These are phyloP conservation scores for Tyto alba DNA, from an alignment of 2,113 vertebrate species.

Conservation along the genomic window DNA sequence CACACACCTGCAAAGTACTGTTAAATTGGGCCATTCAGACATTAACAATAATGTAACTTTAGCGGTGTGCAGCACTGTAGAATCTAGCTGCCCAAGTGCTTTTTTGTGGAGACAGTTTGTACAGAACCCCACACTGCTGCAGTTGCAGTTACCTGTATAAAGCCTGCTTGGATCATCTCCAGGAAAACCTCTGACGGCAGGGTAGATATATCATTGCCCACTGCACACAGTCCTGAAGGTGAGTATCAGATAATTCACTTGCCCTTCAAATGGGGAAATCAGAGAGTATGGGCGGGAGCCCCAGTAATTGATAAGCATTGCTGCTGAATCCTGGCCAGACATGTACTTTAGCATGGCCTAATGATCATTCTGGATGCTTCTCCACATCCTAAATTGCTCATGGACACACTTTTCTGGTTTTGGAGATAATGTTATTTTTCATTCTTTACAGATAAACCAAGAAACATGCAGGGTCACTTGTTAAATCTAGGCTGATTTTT, in stretches of 20 bases:
- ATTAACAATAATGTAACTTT: neutral
- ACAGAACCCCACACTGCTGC: neutral
- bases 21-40: neutral
- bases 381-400: neutral
- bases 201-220: neutral
- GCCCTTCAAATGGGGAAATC: neutral
- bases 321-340: neutral
- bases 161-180: neutral
- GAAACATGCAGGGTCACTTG: neutral
- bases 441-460: neutral
- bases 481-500: neutral
- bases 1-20: neutral
- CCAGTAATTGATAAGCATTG: neutral
- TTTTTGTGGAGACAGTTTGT: neutral
- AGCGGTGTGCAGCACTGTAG: neutral
- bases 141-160: neutral
- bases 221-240: neutral
- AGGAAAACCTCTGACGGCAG: neutral
- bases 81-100: neutral
- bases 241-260: neutral
- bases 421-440: neutral
- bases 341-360: neutral
- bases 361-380: neutral
- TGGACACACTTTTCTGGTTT: neutral
- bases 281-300: neutral